phyloP scores from a whole-genome alignment of 2,113 vertebrate species.

The Passer montanus region DNA sequence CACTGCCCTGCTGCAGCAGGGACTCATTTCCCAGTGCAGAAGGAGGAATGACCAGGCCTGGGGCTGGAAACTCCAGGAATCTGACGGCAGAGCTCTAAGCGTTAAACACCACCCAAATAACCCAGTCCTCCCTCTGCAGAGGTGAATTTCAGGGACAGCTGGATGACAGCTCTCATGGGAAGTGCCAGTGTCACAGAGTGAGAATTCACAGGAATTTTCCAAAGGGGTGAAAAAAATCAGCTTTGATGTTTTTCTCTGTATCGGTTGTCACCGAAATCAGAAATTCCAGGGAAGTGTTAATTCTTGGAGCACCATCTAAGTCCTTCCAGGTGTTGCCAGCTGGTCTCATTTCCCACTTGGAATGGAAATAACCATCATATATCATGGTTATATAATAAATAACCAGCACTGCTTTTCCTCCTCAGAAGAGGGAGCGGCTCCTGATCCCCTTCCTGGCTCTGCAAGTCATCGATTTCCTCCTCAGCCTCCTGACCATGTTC shows the following conservation, averaged over 20 bases:
- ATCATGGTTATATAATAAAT: background rate
- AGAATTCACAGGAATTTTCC: background rate
- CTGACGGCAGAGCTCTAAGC: background rate
- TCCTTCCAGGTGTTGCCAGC: background rate
- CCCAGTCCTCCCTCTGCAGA: background rate
- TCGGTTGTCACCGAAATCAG: background rate
- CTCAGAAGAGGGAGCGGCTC: slow-evolving; percentile 69
- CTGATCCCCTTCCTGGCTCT: slow-evolving; percentile 80
- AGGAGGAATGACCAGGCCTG: background rate
- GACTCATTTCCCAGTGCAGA: background rate
- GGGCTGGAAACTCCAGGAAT: background rate
- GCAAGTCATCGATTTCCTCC: slow-evolving; percentile 77
- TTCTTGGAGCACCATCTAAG: background rate
- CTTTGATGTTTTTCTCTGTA: background rate
- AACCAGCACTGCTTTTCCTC: background rate
- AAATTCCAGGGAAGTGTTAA: background rate
- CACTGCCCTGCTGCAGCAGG: fast-evolving
- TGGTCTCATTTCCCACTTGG: background rate
- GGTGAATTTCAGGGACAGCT: background rate
- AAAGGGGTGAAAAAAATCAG: background rate
- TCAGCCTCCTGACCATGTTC: slow-evolving; percentile 78
- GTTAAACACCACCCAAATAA: fast-evolving
- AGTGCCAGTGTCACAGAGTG: background rate
- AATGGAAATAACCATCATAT: background rate
- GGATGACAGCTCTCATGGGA: background rate